Evolutionary conservation across 2,113 vertebrate genomes (phyloP).

Genomic region (Thomomys bottae): DNA sequence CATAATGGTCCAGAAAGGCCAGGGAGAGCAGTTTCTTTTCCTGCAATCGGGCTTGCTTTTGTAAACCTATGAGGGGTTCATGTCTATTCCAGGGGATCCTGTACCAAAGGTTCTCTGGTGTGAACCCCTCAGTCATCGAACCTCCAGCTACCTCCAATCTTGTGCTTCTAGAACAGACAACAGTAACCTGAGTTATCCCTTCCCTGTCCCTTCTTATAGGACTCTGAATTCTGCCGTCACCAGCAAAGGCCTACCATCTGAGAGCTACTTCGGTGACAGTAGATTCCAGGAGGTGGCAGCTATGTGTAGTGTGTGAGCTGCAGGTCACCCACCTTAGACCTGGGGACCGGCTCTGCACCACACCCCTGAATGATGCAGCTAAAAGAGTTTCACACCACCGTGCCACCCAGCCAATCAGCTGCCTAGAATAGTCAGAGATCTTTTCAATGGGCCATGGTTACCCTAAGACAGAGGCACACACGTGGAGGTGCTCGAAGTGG

Average conservation of each 20-base stretch:
- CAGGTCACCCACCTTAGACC: not conserved
- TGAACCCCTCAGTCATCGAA: not conserved
- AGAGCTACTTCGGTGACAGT: not conserved
- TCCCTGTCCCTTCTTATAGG: not conserved
- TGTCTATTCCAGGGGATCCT: not conserved
- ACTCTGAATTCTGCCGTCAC: not conserved
- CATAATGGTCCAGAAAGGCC: not conserved
- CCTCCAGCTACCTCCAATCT: not conserved
- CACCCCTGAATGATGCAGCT: not conserved
- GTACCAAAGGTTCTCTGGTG: not conserved
- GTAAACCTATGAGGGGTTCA: not conserved
- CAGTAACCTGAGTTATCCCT: too few species aligned
- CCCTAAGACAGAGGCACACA: not conserved
- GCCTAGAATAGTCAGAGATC: not conserved
- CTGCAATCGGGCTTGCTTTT: not conserved
- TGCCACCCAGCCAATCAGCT: not conserved
- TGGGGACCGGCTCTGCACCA: not conserved
- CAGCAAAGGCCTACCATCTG: not conserved
- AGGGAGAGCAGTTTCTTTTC: not conserved
- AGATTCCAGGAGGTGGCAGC: constrained; percentile 56
- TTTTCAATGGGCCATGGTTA: not conserved
- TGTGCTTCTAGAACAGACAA: not conserved
- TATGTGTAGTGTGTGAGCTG: not conserved
- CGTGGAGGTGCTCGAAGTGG: not conserved
- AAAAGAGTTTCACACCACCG: not conserved